These are phyloP conservation scores for Oplegnathus fasciatus DNA, from an alignment of 2,113 vertebrate genomes.

Conservation along the genomic window DNA sequence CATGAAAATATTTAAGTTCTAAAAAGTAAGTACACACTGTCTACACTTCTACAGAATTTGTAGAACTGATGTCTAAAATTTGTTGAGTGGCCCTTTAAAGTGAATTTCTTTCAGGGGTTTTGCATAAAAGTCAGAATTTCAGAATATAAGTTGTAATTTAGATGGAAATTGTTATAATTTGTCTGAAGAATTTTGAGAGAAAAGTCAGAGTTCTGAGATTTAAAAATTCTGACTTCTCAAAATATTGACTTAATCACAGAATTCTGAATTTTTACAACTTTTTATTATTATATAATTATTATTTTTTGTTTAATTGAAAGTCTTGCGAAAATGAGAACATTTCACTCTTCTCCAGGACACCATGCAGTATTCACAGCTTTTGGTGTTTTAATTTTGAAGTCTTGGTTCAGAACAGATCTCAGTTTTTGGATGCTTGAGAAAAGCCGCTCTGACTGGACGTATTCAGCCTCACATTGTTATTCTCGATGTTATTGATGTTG, in stretches of 20 bases:
- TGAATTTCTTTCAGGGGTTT: background rate
- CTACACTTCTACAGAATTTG: no score
- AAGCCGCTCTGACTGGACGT: background rate
- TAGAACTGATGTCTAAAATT: background rate
- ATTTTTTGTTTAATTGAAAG: background rate
- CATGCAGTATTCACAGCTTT: background rate
- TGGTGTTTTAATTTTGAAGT: background rate
- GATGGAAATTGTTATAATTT: background rate
- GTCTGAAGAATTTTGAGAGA: background rate
- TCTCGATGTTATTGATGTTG: conserved; percentile 38
- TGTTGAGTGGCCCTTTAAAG: background rate
- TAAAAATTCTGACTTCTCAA: no score
- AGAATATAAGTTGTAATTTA: background rate
- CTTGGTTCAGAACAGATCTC: background rate
- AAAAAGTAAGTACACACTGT: background rate
- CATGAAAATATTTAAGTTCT: background rate
- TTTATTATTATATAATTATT: background rate
- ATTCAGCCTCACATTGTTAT: conserved; percentile 11
- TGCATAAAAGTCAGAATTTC: background rate
- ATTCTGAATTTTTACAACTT: background rate
- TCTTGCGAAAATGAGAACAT: background rate
- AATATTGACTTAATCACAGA: background rate
- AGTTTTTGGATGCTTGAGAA: background rate
- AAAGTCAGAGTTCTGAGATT: no score
- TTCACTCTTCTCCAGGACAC: background rate